Base-by-base conservation (phyloP, 2,888 invertebrate species). In the Cheilosia vernalis region DNA sequence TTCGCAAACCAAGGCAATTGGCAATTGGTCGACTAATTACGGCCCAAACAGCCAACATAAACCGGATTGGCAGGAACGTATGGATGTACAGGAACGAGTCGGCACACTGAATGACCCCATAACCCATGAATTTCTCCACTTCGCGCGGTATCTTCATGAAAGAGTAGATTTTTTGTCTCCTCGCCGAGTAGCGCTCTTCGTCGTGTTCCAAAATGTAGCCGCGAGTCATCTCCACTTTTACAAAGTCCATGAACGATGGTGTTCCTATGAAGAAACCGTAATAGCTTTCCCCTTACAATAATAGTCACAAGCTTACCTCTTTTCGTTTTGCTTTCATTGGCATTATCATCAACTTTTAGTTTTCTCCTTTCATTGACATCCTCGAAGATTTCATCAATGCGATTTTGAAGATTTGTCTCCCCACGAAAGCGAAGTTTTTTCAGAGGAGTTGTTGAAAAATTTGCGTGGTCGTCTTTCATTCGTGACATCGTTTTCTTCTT, bases 11-110 rank as follows among this genome's bases (percentile, higher is more conserved):
- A 91, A 96, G 95, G 91, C 96, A 96, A 91, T 94, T 94, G 79
- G 94, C 94, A 89, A 97, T 93, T 15, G 96, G 94, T 89, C 96
- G 94, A 83, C 94, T 95, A 21, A 96, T 91, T 83, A 98, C 93
- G 44, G 96, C 95, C 95, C 97, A 96, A 72, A 97, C 92, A 56
- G 98, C 98, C 92, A 99, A 94, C 42, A 97, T 90, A 91, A 99
- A 98, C 88, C 99, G 94, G 84, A 99, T 93, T 15, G 99, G 99
- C 88, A 99, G 93, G 93, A 99, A 98, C 70, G 99, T 99, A 92
- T 99, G 99, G 72, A 99, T 96, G 93, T 98, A 99, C 69, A 99
- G 94, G 92, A 99, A 98, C 21, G 99, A 98, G 93, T 99, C 99
- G 33, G 97, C 96, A 93, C 99, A 99, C 92, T 97, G 97, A 92